Percentiles rank a stretch among this genome's conserved stretches.
Evolutionary conservation across 1,140 invertebrate genomes (phyloP).

Genomic region (Leptopilina boulardi): DNA sequence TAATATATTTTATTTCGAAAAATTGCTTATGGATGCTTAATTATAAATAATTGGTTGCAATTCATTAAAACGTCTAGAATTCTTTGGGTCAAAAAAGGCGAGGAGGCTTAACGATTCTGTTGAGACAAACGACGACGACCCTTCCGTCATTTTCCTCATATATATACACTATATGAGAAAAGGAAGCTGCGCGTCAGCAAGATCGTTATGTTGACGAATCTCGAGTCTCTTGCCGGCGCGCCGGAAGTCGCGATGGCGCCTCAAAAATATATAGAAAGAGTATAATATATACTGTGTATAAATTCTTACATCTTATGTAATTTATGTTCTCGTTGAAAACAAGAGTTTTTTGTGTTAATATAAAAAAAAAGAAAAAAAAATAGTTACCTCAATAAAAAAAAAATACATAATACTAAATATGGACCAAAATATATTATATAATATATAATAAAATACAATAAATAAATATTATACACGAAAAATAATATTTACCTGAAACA

Average conservation of each 20-base stretch:
- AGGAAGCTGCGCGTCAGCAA: conserved; percentile 73
- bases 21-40: conserved; percentile 60
- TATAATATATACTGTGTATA: not conserved
- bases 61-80: conserved; percentile 70
- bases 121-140: conserved; percentile 50
- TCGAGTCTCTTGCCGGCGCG: conserved; percentile 53
- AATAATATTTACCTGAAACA: too few relatives aligned
- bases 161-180: too few relatives aligned
- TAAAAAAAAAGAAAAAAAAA: not conserved
- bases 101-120: conserved; percentile 57
- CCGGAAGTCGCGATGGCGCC: conserved; percentile 71
- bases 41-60: conserved; percentile 70
- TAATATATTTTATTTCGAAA: not conserved
- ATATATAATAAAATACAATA: too few relatives aligned
- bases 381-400: not conserved
- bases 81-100: conserved; percentile 26
- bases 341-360: not conserved
- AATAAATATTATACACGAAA: too few relatives aligned
- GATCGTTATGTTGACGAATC: conserved; percentile 74
- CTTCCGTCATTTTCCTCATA: conserved; percentile 53
- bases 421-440: too few relatives aligned
- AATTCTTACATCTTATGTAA: not conserved
- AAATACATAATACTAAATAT: not conserved
- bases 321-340: not conserved
- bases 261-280: conserved; percentile 44